phyloP scores from a whole-genome alignment of 2,888 invertebrate species.

The Pterostichus niger region DNA sequence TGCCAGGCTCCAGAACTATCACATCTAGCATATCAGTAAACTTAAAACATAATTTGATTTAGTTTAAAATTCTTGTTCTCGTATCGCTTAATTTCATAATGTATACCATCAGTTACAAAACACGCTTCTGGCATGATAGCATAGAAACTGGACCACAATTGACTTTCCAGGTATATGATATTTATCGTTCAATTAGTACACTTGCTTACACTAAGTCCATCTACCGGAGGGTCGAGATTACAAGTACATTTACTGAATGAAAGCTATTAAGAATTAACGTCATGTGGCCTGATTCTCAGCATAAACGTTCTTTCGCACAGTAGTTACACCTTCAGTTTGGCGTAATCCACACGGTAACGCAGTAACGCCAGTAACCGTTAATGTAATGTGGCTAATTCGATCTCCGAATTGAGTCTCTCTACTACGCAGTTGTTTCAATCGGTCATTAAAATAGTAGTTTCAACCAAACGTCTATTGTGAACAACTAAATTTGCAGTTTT shows the following conservation, averaged over 20 bases:
- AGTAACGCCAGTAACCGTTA: constrained; percentile 47
- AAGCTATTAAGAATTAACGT: constrained; percentile 58
- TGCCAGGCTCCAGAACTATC: too few species aligned
- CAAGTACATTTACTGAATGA: constrained; percentile 48
- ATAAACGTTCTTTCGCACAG: constrained; percentile 54
- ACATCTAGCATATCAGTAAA: too few species aligned
- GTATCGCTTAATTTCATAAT: too few species aligned
- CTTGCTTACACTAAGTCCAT: constrained; percentile 15
- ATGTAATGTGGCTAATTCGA: constrained; percentile 51
- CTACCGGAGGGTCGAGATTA: constrained; percentile 23
- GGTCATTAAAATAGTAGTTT: constrained; percentile 22
- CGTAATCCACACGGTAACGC: constrained; percentile 25
- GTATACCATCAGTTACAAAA: too few species aligned
- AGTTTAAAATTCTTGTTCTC: too few species aligned
- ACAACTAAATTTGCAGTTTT: too few species aligned
- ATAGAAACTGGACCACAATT: constrained; percentile 6
- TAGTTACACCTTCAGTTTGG: constrained; percentile 28
- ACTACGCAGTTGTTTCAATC: constrained; percentile 30
- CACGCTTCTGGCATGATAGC: too few species aligned
- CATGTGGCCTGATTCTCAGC: constrained; percentile 40
- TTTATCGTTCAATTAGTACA: constrained; percentile 33
- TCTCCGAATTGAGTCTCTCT: constrained; percentile 1
- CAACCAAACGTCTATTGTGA: too few species aligned
- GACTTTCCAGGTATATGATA: constrained; percentile 37
- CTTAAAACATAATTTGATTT: too few species aligned